phyloP scores from a whole-genome alignment of 2,797 vertebrate species.

The Dallia pectoralis region DNA sequence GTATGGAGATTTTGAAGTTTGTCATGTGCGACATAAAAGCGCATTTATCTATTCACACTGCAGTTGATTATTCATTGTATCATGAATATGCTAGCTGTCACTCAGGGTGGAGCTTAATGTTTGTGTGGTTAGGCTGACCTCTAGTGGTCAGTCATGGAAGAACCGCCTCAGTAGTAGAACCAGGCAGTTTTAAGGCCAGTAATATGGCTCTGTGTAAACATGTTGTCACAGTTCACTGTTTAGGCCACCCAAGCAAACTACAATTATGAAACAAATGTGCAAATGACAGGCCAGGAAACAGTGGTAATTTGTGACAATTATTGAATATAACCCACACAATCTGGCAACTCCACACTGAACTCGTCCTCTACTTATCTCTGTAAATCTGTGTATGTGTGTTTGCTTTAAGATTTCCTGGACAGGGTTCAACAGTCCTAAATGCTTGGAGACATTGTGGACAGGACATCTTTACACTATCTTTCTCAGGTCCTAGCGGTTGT shows the following conservation, averaged over 20 bases:
- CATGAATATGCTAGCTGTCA: background rate
- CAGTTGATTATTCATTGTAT: background rate
- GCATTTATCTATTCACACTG: background rate
- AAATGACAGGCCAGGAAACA: background rate
- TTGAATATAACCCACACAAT: conserved; percentile 14
- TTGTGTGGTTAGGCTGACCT: conserved; percentile 34
- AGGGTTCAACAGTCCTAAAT: background rate
- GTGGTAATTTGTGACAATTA: too few species aligned
- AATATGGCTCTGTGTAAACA: background rate
- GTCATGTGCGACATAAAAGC: background rate
- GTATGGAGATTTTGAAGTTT: background rate
- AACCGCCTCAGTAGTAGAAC: conserved; percentile 15
- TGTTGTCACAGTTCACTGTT: background rate
- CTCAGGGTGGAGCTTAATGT: background rate
- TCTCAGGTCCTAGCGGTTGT: background rate
- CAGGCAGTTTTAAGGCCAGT: background rate
- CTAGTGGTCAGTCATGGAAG: conserved; percentile 43
- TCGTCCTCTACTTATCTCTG: background rate
- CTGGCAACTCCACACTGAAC: background rate
- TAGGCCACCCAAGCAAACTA: background rate
- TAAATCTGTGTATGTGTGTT: background rate
- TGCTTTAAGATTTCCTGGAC: background rate
- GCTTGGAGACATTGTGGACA: background rate
- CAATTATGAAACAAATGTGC: background rate
- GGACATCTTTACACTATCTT: background rate